These are phyloP conservation scores for Chrysolina haemoptera DNA, from an alignment of 2,888 invertebrate species.

Conservation along the genomic window DNA sequence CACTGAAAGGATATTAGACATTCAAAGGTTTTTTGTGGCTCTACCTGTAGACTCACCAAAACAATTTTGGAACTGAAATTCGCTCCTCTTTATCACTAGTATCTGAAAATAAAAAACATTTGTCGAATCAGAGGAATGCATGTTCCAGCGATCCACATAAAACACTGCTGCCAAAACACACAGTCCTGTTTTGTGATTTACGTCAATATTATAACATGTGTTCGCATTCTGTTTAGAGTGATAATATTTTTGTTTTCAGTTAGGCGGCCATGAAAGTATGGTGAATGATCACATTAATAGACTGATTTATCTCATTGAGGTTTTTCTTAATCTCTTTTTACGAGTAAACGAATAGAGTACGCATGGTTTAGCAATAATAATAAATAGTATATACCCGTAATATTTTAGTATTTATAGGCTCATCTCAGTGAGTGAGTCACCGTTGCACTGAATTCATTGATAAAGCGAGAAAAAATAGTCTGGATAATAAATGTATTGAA, in stretches of 20 bases:
- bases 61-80: too few species aligned
- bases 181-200: background rate
- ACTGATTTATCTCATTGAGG: conserved; percentile 24
- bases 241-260: conserved; percentile 30
- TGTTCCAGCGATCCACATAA: background rate
- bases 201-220: conserved; percentile 4
- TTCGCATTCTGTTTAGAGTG: conserved; percentile 25
- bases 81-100: too few species aligned
- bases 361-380: conserved; percentile 8
- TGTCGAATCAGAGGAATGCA: too few species aligned
- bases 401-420: background rate
- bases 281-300: conserved; percentile 29
- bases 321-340: conserved; percentile 15
- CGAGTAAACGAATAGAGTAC: background rate
- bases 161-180: background rate
- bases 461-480: background rate
- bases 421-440: background rate
- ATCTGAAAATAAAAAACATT: too few species aligned
- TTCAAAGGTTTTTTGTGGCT: too few species aligned
- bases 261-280: conserved; percentile 30
- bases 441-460: background rate
- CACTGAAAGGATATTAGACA: too few species aligned
- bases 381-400: background rate
- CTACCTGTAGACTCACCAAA: too few species aligned
- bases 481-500: background rate